These are phyloP conservation scores for Drosophila trichaetosa DNA, from an alignment of 2,888 invertebrate species.

Conservation along the genomic window DNA sequence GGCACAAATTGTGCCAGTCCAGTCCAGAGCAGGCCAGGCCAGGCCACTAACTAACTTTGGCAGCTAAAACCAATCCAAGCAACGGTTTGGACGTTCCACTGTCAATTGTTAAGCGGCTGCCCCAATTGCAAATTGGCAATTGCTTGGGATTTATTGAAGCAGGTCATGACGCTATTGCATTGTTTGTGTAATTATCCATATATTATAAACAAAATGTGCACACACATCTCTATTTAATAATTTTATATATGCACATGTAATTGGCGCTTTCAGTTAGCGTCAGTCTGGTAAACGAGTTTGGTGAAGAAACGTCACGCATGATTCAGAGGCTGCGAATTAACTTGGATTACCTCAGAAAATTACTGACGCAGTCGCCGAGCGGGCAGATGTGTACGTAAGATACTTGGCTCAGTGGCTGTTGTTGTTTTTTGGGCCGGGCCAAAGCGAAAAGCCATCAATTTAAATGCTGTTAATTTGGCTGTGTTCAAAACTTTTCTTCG, in stretches of 20 bases:
- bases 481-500: constrained; percentile 38
- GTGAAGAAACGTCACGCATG: constrained; percentile 56
- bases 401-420: constrained; percentile 17
- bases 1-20: constrained; percentile 51
- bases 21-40: background rate
- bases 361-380: constrained; percentile 8
- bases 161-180: constrained; percentile 64
- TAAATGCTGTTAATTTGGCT: constrained; percentile 40
- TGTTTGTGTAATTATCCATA: constrained; percentile 56
- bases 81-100: constrained; percentile 61
- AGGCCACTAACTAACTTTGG: constrained; percentile 46
- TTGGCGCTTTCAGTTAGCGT: constrained; percentile 39
- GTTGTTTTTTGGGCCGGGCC: constrained; percentile 15
- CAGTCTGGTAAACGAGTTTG: constrained; percentile 48
- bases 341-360: constrained; percentile 46
- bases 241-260: constrained; percentile 31
- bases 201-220: constrained; percentile 31
- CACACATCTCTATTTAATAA: constrained; percentile 1
- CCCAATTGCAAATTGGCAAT: constrained; percentile 48
- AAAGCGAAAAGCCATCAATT: constrained; percentile 24
- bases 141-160: constrained; percentile 62
- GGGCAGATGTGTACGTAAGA: constrained; percentile 26
- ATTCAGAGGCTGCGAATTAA: constrained; percentile 45
- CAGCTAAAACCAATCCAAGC: constrained; percentile 50
- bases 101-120: constrained; percentile 52